Conservation (phyloP, 2,888 invertebrate genomes). For the Macaria liturata region DNA sequence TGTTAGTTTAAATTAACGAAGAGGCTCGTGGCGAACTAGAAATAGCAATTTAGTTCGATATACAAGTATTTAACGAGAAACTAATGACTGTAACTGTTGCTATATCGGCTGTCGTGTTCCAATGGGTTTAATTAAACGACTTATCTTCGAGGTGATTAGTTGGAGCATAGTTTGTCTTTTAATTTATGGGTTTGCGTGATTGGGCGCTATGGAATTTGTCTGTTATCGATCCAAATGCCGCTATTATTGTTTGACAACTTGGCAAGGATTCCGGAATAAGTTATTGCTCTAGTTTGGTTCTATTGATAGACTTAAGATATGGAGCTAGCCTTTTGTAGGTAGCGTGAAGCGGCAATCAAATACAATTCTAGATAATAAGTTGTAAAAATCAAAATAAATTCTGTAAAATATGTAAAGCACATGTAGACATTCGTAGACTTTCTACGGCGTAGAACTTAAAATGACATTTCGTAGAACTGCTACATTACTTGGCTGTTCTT, state of each 20-base stretch:
- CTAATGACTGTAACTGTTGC: conserved; percentile 36
- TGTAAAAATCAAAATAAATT: too few species aligned
- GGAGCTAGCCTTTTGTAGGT: too few species aligned
- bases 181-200: conserved; percentile 19
- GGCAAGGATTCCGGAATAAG: background rate
- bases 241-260: conserved; percentile 1
- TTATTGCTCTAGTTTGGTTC: background rate
- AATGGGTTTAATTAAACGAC: conserved; percentile 35
- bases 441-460: too few species aligned
- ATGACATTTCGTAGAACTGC: too few species aligned
- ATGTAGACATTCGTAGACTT: too few species aligned
- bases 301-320: too few species aligned
- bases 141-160: conserved; percentile 30
- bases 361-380: too few species aligned
- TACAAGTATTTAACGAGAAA: conserved; percentile 46
- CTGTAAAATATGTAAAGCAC: too few species aligned
- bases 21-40: conserved; percentile 44
- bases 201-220: conserved; percentile 14
- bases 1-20: conserved; percentile 57
- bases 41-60: conserved; percentile 47
- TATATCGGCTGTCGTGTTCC: conserved; percentile 33
- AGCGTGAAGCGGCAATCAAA: too few species aligned
- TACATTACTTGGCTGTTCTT: too few species aligned
- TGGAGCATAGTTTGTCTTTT: conserved; percentile 23
- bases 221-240: conserved; percentile 10